These are phyloP conservation scores for Alectoris magna DNA, from an alignment of 2,797 vertebrate species.

Conservation along the genomic window DNA sequence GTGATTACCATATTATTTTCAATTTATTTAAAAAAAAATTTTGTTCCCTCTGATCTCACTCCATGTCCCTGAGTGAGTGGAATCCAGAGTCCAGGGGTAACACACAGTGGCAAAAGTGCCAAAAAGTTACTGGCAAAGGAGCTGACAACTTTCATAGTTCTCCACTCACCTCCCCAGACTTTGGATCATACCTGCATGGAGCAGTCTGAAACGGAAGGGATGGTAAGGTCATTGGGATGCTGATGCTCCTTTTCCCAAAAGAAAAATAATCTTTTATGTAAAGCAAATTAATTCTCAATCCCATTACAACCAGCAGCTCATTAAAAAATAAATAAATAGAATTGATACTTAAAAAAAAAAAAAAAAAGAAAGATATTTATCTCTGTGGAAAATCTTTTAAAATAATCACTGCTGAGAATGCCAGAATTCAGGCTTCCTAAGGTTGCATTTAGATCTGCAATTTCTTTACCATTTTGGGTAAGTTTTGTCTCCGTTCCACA, in stretches of 20 bases:
- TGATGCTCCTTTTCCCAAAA: conserved; percentile 7
- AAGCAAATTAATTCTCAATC: conserved; percentile 6
- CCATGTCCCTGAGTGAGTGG: neutral
- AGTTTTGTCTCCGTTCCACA: neutral
- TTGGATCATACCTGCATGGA: neutral
- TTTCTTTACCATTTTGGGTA: neutral
- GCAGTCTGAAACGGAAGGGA: conserved; percentile 7
- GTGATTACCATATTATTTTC: conserved; percentile 23
- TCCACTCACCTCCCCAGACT: neutral
- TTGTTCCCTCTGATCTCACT: conserved; percentile 3
- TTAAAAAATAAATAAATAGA: neutral
- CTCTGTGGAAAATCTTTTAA: neutral
- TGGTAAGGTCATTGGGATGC: neutral
- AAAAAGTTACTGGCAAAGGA: neutral
- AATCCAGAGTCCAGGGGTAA: neutral
- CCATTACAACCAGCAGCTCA: neutral
- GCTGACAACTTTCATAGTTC: conserved; percentile 26
- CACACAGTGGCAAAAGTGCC: neutral
- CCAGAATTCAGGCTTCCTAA: neutral
- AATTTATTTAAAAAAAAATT: neutral
- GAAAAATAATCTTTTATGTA: conserved; percentile 16
- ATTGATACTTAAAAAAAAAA: neutral
- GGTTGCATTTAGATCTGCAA: neutral
- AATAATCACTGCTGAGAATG: conserved; percentile 21
- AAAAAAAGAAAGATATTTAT: neutral